Percentiles rank a stretch among this genome's conserved stretches.
Conservation (phyloP, 2,888 invertebrate genomes). For the Leptinotarsa peninsularis region DNA sequence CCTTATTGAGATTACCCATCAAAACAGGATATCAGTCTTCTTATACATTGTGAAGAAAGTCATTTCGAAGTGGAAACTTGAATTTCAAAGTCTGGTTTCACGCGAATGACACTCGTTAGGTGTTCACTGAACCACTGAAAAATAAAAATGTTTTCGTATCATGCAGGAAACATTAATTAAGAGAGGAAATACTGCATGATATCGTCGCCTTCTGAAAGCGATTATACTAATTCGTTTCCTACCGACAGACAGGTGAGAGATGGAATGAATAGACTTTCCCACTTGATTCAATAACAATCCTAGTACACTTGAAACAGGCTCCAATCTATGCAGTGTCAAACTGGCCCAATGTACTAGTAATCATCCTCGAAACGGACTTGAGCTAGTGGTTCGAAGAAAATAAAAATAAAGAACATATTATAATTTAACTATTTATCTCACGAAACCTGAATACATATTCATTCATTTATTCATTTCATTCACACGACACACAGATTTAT, state of each 20-base stretch:
- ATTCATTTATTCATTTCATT: too few relatives aligned
- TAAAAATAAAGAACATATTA: too few relatives aligned
- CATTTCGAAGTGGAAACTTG: not conserved
- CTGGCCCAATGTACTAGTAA: not conserved
- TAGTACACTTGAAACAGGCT: not conserved
- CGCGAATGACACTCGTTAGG: slow-evolving; percentile 2
- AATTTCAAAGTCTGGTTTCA: not conserved
- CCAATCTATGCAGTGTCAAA: not conserved
- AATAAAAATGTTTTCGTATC: slow-evolving; percentile 24
- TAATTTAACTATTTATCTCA: too few relatives aligned
- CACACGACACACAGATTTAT: too few relatives aligned
- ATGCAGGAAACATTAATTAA: slow-evolving; percentile 44
- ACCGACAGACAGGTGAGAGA: slow-evolving; percentile 12
- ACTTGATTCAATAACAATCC: slow-evolving; percentile 5
- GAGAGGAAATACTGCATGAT: slow-evolving; percentile 31
- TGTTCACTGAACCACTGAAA: slow-evolving; percentile 23
- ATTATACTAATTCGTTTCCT: slow-evolving; percentile 27
- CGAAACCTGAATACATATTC: too few relatives aligned
- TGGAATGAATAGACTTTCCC: slow-evolving; percentile 5
- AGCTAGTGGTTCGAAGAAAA: too few relatives aligned
- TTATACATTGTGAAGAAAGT: not conserved
- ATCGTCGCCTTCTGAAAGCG: slow-evolving; percentile 33
- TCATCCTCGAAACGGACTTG: not conserved
- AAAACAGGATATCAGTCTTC: not conserved
- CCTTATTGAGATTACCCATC: not conserved